phyloP scores from a whole-genome alignment of 2,797 vertebrate species.

The Liasis olivaceus region DNA sequence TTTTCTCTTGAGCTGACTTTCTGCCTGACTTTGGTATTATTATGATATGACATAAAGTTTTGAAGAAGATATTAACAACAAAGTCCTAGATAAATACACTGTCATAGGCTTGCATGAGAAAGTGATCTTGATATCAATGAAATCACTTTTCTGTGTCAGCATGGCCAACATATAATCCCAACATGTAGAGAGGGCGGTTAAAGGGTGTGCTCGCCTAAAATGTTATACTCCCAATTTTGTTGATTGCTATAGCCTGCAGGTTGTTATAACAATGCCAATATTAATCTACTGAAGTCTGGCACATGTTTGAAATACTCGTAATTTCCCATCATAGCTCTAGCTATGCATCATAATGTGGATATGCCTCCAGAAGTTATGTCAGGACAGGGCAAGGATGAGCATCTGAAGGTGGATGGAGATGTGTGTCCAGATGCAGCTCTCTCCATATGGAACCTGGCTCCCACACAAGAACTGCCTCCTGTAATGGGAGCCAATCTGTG shows the following conservation, averaged over 20 bases:
- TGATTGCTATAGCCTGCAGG: neutral
- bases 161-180: neutral
- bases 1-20: constrained; percentile 33
- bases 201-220: neutral
- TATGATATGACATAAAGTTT: constrained; percentile 23
- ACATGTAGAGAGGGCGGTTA: neutral
- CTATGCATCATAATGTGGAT: neutral
- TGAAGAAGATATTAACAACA: constrained; percentile 27
- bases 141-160: neutral
- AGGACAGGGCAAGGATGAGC: neutral
- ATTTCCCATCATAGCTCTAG: neutral
- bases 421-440: neutral
- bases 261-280: neutral
- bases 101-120: neutral
- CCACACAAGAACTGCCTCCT: neutral
- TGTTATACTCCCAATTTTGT: neutral
- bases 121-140: neutral
- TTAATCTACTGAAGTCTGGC: neutral
- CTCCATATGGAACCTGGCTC: neutral
- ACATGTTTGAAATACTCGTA: neutral
- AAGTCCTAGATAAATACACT: neutral
- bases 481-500: neutral
- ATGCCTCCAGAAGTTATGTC: neutral
- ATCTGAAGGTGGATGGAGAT: neutral
- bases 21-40: constrained; percentile 36